Base-by-base conservation (phyloP, 2,113 vertebrate species). In the Boleophthalmus pectinirostris region DNA sequence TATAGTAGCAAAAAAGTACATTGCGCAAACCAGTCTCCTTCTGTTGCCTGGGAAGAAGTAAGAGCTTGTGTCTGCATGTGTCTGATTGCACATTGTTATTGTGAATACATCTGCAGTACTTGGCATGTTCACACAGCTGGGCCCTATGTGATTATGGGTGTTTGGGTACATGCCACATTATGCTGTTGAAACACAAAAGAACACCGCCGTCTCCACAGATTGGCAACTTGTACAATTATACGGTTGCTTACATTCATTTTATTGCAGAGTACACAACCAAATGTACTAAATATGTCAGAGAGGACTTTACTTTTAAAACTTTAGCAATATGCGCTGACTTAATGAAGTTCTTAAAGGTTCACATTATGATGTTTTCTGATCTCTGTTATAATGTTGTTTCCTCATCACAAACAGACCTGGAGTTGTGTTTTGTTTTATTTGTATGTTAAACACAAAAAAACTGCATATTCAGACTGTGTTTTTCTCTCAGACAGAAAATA, bases 61-160 rank as follows among this genome's bases (percentile, higher is more conserved):
- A 8, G 20, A 54, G 51, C 4, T 18, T 18, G 4, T 18, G 25
- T 1, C 35, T 12, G 33, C 20, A n/a, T 11, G 33, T 4, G 29
- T 64, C 33, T 64, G 61, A 64, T 64, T 64, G 61, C 20, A n/a
- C 29, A 38, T 64, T 64, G 61, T 64, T 43, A 16, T 1, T 20
- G 16, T 64, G 33, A 21, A 43, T 64, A 10, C n/a, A 11, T 64
- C 33, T 35, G 33, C 9, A n/a, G 61, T 9, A n/a, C 33, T 43
- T 43, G 9, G 33, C 61, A 64, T 38, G 20, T 43, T 43, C 33
- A 11, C 15, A 13, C 61, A 64, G 61, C 61, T 64, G 61, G 12
- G 11, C 20, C 16, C 61, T 64, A 3, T 38, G 29, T 20, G 18
- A 35, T 38, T 64, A n/a, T n/a, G 33, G 20, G 16, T 38, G 6